A percentile compares a stretch with the other conserved stretches of the same genome.
These are phyloP conservation scores for Paracentrotus lividus DNA, from an alignment of 53 echinoderm and acorn worm genomes.

Conservation along the genomic window DNA sequence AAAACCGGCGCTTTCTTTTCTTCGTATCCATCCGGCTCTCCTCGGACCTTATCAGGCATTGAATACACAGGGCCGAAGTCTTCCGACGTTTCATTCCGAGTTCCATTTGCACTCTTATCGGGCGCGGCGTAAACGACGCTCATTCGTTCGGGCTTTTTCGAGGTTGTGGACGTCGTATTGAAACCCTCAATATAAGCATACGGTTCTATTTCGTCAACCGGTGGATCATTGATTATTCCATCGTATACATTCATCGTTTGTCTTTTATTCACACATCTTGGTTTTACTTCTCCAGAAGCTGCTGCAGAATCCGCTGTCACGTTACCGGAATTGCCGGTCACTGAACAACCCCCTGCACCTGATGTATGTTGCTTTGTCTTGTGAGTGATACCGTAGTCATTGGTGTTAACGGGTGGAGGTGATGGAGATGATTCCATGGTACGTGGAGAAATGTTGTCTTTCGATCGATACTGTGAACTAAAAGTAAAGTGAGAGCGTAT, in stretches of 20 bases:
- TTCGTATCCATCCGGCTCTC: constrained; percentile 48
- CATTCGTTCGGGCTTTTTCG: neutral
- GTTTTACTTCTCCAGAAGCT: neutral
- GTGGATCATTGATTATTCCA: too few species aligned
- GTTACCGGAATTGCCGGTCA: too few species aligned
- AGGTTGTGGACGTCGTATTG: neutral
- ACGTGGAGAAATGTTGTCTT: neutral
- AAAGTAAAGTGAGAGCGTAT: neutral
- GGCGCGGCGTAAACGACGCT: constrained; percentile 10
- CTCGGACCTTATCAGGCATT: constrained; percentile 27
- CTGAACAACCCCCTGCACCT: too few species aligned
- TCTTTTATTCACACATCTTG: neutral
- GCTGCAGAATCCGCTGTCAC: neutral
- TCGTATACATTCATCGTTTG: neutral
- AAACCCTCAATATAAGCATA: neutral
- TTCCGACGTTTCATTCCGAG: neutral
- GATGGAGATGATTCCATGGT: neutral
- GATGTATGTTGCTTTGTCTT: neutral
- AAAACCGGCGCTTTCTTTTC: neutral
- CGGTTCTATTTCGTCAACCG: too few species aligned
- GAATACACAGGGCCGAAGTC: neutral
- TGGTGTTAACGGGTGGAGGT: too few species aligned
- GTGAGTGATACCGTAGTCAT: neutral
- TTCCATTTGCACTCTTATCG: neutral
- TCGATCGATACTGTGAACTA: neutral